Base-by-base conservation (phyloP, 1,140 invertebrate genomes). In the Bilobella aurantiaca region DNA sequence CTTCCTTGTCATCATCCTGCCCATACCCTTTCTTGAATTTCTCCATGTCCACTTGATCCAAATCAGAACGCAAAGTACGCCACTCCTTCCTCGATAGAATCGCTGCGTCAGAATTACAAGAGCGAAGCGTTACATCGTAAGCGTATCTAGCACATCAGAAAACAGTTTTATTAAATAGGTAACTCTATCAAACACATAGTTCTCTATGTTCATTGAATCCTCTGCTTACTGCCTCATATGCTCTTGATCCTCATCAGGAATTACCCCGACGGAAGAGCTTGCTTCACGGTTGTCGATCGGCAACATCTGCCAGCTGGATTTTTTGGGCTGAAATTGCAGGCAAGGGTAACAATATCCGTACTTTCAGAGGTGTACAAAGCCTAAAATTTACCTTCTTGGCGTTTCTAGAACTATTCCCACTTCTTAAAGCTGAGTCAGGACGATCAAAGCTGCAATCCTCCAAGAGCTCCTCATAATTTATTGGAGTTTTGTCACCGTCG, bases 401-500 rank as follows among this genome's bases (percentile, higher is more conserved):
- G 23, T 23, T 53, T 16, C 49, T 53, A 5, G 49, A 53, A 23
- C 49, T 53, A 53, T 5, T 58, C 57, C 12, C 25, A 23, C 57
- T 28, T 29, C 29, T 25, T 30, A 58, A 23, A 23, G 12, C 57
- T 27, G 29, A 8, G 5, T 3, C 57, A 14, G 23, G 12, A 12
- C 8, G 57, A 58, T 27, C 23, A 28, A 56, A 25, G 28, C 12
- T 28, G 57, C 3, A 5, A 12, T 30, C 21, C 3, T 58, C 57
- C 12, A 27, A 3, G 3, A 58, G 28, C 12, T 58, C 29, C 28
- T 60, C 61, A 60, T 65, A 49, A 42, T 72, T 72, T 5, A 72
- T 67, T 0, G 70, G 70, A 18, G 70, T 72, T 34, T 58, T 67
- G 60, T 72, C 70, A 2, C 70, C 70, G 62, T 71, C 69, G 25